Evolutionary conservation across 2,888 invertebrate genomes (phyloP).

Genomic region (Sycophila texana): DNA sequence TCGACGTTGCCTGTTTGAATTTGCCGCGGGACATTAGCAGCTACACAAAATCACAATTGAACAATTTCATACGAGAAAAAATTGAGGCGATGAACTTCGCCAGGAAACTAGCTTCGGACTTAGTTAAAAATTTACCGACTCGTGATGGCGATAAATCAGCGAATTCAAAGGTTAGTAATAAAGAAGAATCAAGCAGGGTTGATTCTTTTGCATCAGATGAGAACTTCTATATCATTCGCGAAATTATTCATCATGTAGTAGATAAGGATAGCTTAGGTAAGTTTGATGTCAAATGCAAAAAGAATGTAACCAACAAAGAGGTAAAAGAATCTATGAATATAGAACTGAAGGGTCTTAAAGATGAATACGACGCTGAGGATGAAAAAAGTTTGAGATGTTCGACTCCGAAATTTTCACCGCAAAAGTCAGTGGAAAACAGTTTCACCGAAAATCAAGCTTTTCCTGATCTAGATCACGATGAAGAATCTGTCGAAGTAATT

Average conservation of each 20-base stretch:
- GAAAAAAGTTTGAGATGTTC: constrained; percentile 51
- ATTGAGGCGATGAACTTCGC: constrained; percentile 54
- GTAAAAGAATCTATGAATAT: constrained; percentile 62
- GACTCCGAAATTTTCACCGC: constrained; percentile 44
- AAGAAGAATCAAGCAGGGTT: constrained; percentile 29
- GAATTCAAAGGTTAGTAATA: constrained; percentile 46
- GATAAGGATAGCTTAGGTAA: constrained; percentile 56
- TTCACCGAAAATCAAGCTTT: constrained; percentile 15
- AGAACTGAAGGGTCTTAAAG: constrained; percentile 56
- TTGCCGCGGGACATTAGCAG: constrained; percentile 43
- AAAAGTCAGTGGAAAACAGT: constrained; percentile 25
- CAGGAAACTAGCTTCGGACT: constrained; percentile 52
- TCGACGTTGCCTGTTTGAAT: constrained; percentile 58
- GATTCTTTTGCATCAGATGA: constrained; percentile 39
- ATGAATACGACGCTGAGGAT: constrained; percentile 39
- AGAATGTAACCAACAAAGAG: constrained; percentile 55
- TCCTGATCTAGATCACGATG: constrained; percentile 5
- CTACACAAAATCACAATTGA: constrained; percentile 45
- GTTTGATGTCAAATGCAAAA: constrained; percentile 40
- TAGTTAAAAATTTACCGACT: constrained; percentile 54
- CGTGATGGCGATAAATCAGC: constrained; percentile 40
- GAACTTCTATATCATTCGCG: constrained; percentile 63
- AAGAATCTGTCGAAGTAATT: constrained; percentile 2
- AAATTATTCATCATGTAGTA: constrained; percentile 68
- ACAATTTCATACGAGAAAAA: constrained; percentile 52